These are phyloP conservation scores for Germaria angustata DNA, from an alignment of 2,888 invertebrate genomes.

Conservation along the genomic window DNA sequence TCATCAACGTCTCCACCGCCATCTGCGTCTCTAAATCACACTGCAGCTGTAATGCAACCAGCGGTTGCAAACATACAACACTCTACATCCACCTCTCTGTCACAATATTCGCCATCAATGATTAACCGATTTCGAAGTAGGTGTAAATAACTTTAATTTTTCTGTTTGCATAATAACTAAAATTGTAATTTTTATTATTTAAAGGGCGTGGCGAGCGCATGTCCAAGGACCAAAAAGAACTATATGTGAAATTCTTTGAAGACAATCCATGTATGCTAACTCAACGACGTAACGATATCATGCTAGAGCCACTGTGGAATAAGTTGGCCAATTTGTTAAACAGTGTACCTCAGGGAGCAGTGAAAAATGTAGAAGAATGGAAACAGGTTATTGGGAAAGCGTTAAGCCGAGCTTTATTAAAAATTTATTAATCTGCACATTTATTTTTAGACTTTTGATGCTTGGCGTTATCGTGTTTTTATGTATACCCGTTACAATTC, in stretches of 20 bases:
- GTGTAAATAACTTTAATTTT: neutral
- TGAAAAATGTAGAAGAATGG: conserved; percentile 77
- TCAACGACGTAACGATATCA: conserved; percentile 75
- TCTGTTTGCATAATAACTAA: neutral
- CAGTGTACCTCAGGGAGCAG: conserved; percentile 76
- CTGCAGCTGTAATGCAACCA: conserved; percentile 32
- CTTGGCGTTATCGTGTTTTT: conserved; percentile 77
- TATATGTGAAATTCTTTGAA: conserved; percentile 77
- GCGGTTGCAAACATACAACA: conserved; percentile 69
- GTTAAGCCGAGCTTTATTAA: neutral
- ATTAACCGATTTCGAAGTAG: conserved; percentile 75
- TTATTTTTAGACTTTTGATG: conserved; percentile 73
- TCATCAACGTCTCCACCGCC: conserved; percentile 37
- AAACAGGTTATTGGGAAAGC: conserved; percentile 70
- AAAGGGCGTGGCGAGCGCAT: conserved; percentile 76
- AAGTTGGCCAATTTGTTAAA: conserved; percentile 75
- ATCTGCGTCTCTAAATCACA: conserved; percentile 7
- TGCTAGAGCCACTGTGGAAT: conserved; percentile 75
- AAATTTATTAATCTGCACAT: conserved; percentile 7
- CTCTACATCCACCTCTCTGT: conserved; percentile 67
- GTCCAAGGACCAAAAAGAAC: conserved; percentile 77
- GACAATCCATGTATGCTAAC: conserved; percentile 77
- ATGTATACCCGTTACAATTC: conserved; percentile 78
- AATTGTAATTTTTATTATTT: conserved; percentile 49
- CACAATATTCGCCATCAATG: conserved; percentile 73